phyloP scores from a whole-genome alignment of 2,113 vertebrate genomes.

The Lasiurus borealis region DNA sequence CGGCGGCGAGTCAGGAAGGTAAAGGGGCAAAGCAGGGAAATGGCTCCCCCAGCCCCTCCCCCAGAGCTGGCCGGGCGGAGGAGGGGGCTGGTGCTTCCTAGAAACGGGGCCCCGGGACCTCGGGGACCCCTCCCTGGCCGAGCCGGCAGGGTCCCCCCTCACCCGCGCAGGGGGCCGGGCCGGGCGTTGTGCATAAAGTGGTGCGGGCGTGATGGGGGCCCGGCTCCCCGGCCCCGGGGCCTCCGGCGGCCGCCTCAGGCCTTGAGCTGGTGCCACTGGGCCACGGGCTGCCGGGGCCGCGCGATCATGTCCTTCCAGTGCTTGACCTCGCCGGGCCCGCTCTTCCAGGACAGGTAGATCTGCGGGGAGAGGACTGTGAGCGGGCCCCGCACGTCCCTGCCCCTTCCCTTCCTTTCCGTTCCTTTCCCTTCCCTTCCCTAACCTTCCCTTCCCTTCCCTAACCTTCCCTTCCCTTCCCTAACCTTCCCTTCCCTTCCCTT shows the following conservation, averaged over 20 bases:
- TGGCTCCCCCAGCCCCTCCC: conserved; percentile 74
- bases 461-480: no score
- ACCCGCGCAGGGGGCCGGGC: conserved; percentile 73
- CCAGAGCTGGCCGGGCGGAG: conserved; percentile 1
- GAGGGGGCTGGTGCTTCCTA: conserved; percentile 73
- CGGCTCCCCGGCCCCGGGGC: conserved; percentile 65
- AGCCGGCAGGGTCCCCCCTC: conserved; percentile 71
- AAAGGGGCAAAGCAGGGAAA: conserved; percentile 73
- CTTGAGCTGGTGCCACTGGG: conserved; percentile 99
- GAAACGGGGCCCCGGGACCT: conserved; percentile 62
- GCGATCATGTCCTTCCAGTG: conserved; percentile 99
- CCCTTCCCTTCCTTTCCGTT: no score
- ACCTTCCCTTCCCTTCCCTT: no score
- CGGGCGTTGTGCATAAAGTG: conserved; percentile 84
- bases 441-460: no score
- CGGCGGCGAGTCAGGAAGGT: conserved; percentile 64
- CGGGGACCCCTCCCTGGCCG: conserved; percentile 68
- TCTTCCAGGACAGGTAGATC: conserved; percentile 99
- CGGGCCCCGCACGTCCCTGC: background rate
- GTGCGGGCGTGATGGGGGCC: conserved; percentile 80
- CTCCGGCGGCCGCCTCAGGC: conserved; percentile 89
- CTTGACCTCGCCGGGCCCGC: conserved; percentile 97
- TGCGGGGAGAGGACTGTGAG: conserved; percentile 68
- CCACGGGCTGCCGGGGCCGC: conserved; percentile 95
- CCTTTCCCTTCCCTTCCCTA: no score